Conservation (phyloP, 2,113 vertebrate species). For the Equus quagga region DNA sequence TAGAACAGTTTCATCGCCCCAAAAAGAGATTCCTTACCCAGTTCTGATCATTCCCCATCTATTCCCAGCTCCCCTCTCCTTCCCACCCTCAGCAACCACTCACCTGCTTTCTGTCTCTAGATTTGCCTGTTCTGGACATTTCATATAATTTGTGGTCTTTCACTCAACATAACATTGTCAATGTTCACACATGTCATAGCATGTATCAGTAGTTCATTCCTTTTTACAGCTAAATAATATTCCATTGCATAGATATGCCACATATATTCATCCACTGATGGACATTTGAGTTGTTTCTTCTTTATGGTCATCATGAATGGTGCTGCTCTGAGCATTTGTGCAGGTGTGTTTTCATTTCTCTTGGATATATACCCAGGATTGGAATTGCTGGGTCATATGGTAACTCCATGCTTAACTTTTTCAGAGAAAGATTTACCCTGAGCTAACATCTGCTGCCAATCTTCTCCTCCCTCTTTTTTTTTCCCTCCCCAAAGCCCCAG, state of each 20-base stretch:
- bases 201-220: neutral
- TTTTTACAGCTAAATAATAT: neutral
- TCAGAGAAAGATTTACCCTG: too few species aligned
- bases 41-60: neutral
- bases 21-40: neutral
- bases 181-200: neutral
- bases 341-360: neutral
- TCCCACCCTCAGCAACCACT: neutral
- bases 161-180: neutral
- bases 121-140: slow-evolving; percentile 14
- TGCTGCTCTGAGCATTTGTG: neutral
- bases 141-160: neutral
- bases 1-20: neutral
- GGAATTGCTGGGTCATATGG: neutral
- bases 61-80: neutral
- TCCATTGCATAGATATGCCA: neutral
- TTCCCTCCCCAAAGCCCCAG: too few species aligned
- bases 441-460: too few species aligned
- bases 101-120: neutral
- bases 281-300: neutral
- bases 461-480: too few species aligned
- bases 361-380: neutral
- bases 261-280: neutral
- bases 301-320: neutral
- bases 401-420: neutral